phyloP scores from a whole-genome alignment of 1,140 invertebrate species.

The Acromyrmex echinatior region DNA sequence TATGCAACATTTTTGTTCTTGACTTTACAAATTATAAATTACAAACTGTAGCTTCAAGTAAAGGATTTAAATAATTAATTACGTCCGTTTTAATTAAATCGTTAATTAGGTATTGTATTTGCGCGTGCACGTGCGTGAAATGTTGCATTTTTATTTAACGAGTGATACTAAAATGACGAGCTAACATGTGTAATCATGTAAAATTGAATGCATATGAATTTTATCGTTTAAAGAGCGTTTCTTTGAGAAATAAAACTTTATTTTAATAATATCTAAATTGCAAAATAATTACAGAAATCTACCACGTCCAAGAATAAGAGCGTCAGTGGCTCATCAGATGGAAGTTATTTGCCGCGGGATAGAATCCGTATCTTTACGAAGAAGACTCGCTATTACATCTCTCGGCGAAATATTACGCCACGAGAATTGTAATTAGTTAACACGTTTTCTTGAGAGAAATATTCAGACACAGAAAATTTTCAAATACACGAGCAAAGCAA shows the following conservation, averaged over 20 bases:
- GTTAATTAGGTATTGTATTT: conserved; percentile 8
- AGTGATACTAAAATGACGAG: background rate
- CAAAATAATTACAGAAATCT: conserved; percentile 20
- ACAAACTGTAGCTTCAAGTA: background rate
- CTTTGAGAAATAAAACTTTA: background rate
- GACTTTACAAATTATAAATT: conserved; percentile 11
- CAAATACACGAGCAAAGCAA: background rate
- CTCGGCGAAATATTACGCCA: conserved; percentile 1
- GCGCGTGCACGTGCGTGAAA: background rate
- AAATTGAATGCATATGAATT: background rate
- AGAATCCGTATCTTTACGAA: background rate
- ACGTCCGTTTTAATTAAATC: background rate
- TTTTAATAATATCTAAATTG: background rate
- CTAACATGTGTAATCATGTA: background rate
- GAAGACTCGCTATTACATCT: background rate
- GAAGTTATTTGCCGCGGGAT: background rate
- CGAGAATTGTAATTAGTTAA: conserved; percentile 42
- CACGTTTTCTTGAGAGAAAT: conserved; percentile 1
- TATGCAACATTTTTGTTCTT: background rate
- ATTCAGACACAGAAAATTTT: conserved; percentile 28
- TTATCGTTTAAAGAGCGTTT: background rate
- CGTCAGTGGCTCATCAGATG: background rate
- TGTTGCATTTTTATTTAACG: background rate
- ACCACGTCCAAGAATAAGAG: background rate
- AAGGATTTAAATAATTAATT: background rate